These are phyloP conservation scores for Actinernus sp. DNA, from an alignment of 92 coral and sea anemone genomes.

Conservation along the genomic window DNA sequence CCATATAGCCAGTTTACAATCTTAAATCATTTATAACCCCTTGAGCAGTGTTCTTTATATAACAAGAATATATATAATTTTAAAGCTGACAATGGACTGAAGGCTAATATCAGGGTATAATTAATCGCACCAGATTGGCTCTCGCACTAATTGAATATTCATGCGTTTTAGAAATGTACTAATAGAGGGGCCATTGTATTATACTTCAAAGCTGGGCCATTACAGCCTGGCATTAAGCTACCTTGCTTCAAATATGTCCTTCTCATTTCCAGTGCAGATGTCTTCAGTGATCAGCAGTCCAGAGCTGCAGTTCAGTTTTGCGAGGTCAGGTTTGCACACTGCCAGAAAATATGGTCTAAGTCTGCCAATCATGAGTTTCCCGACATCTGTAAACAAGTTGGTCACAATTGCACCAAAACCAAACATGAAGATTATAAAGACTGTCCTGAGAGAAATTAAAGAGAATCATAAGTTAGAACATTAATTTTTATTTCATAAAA, in stretches of 20 bases:
- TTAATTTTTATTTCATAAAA: no score
- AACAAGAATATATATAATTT: no score
- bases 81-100: no score
- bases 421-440: slow-evolving; percentile 68
- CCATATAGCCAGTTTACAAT: no score
- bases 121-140: no score
- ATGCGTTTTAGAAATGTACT: neutral
- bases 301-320: slow-evolving; percentile 75
- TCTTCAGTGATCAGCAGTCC: slow-evolving; percentile 66
- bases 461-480: no score
- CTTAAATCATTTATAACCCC: no score
- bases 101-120: neutral
- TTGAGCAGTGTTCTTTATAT: no score
- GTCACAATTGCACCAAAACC: slow-evolving; percentile 87
- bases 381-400: slow-evolving; percentile 88
- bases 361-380: slow-evolving; percentile 89
- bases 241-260: slow-evolving; percentile 85
- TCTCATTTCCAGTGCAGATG: slow-evolving; percentile 86
- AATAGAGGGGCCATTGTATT: neutral
- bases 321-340: slow-evolving; percentile 87
- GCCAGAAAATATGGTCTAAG: slow-evolving; percentile 92
- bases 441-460: slow-evolving; percentile 34
- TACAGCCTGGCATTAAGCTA: slow-evolving; percentile 27
- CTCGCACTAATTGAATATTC: no score
- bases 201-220: no score